These are phyloP conservation scores for Apodemus sylvaticus DNA, from an alignment of 2,113 vertebrate species.

Conservation along the genomic window DNA sequence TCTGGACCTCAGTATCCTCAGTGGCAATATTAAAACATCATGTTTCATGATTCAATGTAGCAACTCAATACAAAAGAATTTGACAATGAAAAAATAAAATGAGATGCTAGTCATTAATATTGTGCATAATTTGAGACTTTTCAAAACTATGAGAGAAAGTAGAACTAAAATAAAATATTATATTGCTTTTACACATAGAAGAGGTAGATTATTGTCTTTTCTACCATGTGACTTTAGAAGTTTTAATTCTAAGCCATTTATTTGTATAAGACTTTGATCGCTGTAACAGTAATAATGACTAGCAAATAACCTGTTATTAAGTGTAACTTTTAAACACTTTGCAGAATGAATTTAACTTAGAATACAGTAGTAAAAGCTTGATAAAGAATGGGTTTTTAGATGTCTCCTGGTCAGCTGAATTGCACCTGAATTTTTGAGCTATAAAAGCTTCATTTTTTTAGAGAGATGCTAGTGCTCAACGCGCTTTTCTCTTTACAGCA, in stretches of 20 bases:
- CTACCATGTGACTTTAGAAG: conserved; percentile 43
- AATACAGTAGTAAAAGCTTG: conserved; percentile 48
- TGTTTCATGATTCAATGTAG: background rate
- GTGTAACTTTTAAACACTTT: conserved; percentile 76
- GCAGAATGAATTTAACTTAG: conserved; percentile 60
- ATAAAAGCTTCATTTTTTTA: conserved; percentile 61
- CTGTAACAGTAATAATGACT: conserved; percentile 73
- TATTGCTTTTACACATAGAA: background rate
- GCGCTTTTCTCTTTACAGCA: conserved; percentile 28
- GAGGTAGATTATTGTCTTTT: conserved; percentile 31
- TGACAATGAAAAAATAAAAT: conserved; percentile 10
- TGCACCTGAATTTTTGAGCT: conserved; percentile 58
- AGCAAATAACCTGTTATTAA: conserved; percentile 74
- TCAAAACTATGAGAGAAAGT: conserved; percentile 24
- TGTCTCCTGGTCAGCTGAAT: conserved; percentile 20
- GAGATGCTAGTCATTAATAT: conserved; percentile 1
- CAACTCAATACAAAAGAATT: background rate
- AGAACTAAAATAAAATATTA: background rate
- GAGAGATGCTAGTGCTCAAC: conserved; percentile 46
- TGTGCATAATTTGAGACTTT: conserved; percentile 17
- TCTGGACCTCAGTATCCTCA: conserved; percentile 8
- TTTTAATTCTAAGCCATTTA: conserved; percentile 65
- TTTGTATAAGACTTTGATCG: conserved; percentile 38
- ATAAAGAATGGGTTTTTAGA: conserved; percentile 71
- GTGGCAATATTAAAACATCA: background rate